phyloP scores from a whole-genome alignment of 2,113 vertebrate species.

The Sturnus vulgaris region DNA sequence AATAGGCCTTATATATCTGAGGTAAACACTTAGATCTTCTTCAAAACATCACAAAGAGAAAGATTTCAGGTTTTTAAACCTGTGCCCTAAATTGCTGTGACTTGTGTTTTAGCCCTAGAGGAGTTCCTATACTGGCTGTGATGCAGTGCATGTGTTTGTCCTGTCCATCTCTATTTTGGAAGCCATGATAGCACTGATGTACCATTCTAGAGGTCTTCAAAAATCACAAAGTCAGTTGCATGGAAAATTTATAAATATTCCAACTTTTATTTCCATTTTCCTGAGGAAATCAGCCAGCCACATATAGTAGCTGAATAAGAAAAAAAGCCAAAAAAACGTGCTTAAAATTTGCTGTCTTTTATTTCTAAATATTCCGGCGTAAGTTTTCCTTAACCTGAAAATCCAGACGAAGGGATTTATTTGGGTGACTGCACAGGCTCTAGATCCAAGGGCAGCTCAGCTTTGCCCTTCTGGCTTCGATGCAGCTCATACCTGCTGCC shows the following conservation, averaged over 20 bases:
- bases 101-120: background rate
- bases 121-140: background rate
- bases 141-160: background rate
- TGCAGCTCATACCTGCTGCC: background rate
- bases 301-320: background rate
- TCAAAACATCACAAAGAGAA: background rate
- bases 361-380: background rate
- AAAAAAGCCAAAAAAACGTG: background rate
- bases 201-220: background rate
- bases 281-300: background rate
- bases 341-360: background rate
- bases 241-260: background rate
- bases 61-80: background rate
- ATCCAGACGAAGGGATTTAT: background rate
- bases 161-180: background rate
- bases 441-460: background rate
- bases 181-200: background rate
- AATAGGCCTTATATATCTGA: background rate
- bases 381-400: background rate
- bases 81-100: background rate
- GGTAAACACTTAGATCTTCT: background rate
- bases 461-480: background rate
- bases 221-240: background rate
- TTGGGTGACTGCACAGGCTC: fast-evolving
- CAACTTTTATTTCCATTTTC: background rate